Percentiles rank a stretch among this genome's conserved stretches.
Evolutionary conservation across 1,140 invertebrate species (phyloP).

Genomic region (Cataglyphis hispanica): DNA sequence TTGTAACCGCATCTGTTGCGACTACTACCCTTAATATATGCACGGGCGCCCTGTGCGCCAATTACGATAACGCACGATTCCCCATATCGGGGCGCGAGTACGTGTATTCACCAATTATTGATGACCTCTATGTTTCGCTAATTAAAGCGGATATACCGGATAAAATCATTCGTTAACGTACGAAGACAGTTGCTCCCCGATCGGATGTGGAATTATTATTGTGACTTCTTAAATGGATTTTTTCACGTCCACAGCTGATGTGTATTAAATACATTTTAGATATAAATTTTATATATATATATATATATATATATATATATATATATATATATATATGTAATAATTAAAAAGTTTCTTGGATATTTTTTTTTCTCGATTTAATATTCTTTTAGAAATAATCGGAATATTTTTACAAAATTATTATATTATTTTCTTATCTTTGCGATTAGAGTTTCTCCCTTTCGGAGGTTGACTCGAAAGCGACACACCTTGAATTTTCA

Average conservation of each 20-base stretch:
- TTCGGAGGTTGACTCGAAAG: neutral
- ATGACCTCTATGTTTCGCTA: slow-evolving; percentile 21
- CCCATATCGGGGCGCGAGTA: slow-evolving; percentile 11
- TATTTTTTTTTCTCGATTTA: neutral
- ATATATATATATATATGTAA: too few relatives aligned
- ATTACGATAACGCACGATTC: slow-evolving; percentile 59
- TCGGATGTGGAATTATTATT: too few relatives aligned
- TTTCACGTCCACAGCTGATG: neutral
- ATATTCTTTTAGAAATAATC: slow-evolving; percentile 14
- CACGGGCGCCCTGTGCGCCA: slow-evolving; percentile 33
- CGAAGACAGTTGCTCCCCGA: too few relatives aligned
- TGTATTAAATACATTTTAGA: neutral
- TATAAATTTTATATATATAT: too few relatives aligned
- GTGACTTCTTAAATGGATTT: neutral
- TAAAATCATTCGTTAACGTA: neutral
- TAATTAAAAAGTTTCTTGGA: neutral
- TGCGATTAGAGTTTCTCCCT: slow-evolving; percentile 10
- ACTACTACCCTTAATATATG: slow-evolving; percentile 39
- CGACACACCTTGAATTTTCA: neutral
- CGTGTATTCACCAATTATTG: slow-evolving; percentile 34
- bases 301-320: too few relatives aligned
- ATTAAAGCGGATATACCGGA: slow-evolving; percentile 48
- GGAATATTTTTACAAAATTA: too few relatives aligned
- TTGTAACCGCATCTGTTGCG: slow-evolving; percentile 43
- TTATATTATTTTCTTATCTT: slow-evolving; percentile 3